A percentile compares a stretch with the other conserved stretches of the same genome.
phyloP scores from a whole-genome alignment of 2,113 vertebrate species.

The Psettodes erumei region DNA sequence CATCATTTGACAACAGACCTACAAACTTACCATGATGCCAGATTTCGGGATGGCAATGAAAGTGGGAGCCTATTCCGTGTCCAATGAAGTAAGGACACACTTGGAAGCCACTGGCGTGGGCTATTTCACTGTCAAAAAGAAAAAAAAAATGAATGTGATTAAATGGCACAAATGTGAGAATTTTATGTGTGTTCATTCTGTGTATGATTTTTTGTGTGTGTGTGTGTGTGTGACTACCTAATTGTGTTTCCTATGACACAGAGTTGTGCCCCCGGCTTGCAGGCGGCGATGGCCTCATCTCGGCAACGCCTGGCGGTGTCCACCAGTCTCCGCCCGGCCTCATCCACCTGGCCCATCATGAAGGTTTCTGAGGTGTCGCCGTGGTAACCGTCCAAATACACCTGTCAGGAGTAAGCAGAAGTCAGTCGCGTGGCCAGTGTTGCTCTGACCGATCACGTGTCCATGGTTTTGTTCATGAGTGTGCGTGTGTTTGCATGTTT shows the following conservation, averaged over 20 bases:
- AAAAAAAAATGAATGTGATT: not conserved
- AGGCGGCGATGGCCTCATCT: constrained; percentile 93
- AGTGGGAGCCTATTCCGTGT: constrained; percentile 95
- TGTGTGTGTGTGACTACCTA: constrained; percentile 81
- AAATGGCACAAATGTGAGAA: not conserved
- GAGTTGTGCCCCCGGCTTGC: constrained; percentile 87
- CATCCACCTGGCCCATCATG: constrained; percentile 92
- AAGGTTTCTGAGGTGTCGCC: constrained; percentile 99
- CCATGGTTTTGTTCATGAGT: not conserved
- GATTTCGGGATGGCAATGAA: constrained; percentile 95
- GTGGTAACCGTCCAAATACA: constrained; percentile 96
- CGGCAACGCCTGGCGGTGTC: constrained; percentile 91
- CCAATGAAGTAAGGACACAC: constrained; percentile 94
- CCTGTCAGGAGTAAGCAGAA: constrained; percentile 71
- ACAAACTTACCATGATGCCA: constrained; percentile 93
- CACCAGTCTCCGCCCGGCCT: constrained; percentile 87
- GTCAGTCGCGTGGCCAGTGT: not conserved
- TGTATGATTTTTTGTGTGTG: not conserved
- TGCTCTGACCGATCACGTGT: not conserved
- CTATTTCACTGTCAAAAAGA: constrained; percentile 82
- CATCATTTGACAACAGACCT: not conserved
- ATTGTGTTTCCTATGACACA: constrained; percentile 97
- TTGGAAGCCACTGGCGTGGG: constrained; percentile 82
- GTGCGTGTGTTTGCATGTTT: no score
- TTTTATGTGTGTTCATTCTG: not conserved